Conservation (phyloP, 2,797 vertebrate species). For the Sebastes matsubarae region DNA sequence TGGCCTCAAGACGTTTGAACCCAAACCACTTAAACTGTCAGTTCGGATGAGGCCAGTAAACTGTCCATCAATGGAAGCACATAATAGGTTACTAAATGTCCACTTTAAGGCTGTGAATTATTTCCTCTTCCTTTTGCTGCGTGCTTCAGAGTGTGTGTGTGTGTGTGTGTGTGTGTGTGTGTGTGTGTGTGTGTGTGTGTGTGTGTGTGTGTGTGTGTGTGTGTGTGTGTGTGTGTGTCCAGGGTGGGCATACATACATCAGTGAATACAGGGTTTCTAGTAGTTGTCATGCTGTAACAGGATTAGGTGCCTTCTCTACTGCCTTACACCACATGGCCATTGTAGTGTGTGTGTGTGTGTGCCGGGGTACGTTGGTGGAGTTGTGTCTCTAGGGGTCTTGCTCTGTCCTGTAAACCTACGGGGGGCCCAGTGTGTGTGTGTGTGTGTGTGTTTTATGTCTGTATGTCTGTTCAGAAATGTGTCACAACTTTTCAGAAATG, state of each 20-base stretch:
- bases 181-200: neutral
- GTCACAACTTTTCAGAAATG: neutral
- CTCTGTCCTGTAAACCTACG: slow-evolving; percentile 10
- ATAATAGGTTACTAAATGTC: slow-evolving; percentile 56
- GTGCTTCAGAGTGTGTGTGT: neutral
- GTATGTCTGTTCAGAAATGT: neutral
- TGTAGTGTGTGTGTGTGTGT: slow-evolving; percentile 21
- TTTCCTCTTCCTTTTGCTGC: neutral
- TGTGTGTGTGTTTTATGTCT: neutral
- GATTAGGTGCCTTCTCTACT: slow-evolving; percentile 64
- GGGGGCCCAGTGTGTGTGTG: neutral
- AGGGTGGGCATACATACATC: slow-evolving; percentile 31
- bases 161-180: neutral
- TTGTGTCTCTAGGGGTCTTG: slow-evolving; percentile 22
- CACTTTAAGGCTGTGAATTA: slow-evolving; percentile 32
- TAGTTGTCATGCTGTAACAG: slow-evolving; percentile 75
- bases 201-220: neutral
- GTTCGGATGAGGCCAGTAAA: slow-evolving; percentile 33
- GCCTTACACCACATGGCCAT: slow-evolving; percentile 38
- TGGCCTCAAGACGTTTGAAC: slow-evolving; percentile 48
- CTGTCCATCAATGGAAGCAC: slow-evolving; percentile 41
- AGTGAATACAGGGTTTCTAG: slow-evolving; percentile 65
- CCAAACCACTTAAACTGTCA: slow-evolving; percentile 62
- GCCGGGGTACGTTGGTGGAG: neutral
- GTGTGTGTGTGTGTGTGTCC: slow-evolving; percentile 5